Percentiles rank a stretch among this genome's conserved stretches.
Conservation (phyloP, 2,113 vertebrate genomes). For the Ginglymostoma cirratum region DNA sequence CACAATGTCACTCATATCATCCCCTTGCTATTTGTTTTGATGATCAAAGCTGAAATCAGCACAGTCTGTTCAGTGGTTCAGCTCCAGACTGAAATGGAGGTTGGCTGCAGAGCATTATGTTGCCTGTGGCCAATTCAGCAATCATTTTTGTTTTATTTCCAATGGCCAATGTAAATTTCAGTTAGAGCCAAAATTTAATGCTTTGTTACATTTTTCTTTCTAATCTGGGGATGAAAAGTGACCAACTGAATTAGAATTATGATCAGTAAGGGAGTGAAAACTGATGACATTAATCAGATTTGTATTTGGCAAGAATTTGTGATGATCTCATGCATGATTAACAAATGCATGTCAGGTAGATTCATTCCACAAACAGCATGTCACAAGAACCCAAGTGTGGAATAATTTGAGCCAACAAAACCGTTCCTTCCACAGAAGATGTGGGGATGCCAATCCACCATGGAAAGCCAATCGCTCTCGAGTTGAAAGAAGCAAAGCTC, state of each 20-base stretch:
- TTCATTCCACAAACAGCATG: background rate
- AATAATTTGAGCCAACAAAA: background rate
- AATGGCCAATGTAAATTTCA: constrained; percentile 7
- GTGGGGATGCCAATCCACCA: background rate
- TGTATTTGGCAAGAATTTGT: constrained; percentile 7
- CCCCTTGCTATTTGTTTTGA: background rate
- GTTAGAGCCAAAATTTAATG: background rate
- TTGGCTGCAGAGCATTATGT: background rate
- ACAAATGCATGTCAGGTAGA: background rate
- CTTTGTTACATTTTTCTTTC: background rate
- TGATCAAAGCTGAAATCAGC: background rate
- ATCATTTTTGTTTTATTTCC: background rate
- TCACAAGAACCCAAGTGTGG: background rate
- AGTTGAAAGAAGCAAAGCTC: background rate
- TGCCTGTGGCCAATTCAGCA: background rate
- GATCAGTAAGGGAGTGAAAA: background rate
- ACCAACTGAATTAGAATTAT: background rate
- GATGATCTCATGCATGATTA: background rate
- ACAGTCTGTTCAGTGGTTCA: background rate
- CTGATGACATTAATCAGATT: background rate
- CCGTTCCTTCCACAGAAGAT: background rate
- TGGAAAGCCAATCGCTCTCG: background rate
- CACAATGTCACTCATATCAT: background rate
- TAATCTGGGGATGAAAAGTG: background rate
- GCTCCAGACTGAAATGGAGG: background rate